Evolutionary conservation across 2,113 vertebrate genomes (phyloP).

Genomic region (Crotalus helleri): DNA sequence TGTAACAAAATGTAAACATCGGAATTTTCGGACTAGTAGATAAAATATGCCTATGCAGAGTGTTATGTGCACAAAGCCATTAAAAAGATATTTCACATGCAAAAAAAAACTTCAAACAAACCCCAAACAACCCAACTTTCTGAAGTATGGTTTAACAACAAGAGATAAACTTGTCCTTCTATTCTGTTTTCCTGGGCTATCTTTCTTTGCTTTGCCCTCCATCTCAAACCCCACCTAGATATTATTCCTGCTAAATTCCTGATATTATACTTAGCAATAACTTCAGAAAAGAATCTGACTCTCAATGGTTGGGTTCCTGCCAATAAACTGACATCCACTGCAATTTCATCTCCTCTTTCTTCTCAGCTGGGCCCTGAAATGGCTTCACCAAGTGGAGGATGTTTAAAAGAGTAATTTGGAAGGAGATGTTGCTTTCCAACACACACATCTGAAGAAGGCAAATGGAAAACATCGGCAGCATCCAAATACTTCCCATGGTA

Average conservation of each 20-base stretch:
- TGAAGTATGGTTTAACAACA: neutral
- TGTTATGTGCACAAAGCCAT: neutral
- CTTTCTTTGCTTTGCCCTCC: neutral
- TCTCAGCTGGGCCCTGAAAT: neutral
- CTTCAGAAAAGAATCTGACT: neutral
- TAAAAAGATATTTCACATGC: too few species aligned
- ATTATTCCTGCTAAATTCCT: neutral
- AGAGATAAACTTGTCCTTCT: neutral
- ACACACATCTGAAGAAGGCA: neutral
- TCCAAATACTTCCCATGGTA: neutral
- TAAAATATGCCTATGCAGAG: neutral
- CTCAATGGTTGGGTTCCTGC: neutral
- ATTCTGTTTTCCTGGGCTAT: too few species aligned
- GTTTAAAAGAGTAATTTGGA: neutral
- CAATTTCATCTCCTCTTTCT: neutral
- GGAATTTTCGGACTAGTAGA: neutral
- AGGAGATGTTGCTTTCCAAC: neutral
- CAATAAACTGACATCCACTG: neutral
- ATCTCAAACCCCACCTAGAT: neutral
- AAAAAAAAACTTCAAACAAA: neutral
- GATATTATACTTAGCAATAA: neutral
- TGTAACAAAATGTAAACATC: neutral
- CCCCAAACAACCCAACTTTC: neutral
- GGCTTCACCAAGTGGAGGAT: neutral
- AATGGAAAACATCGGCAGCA: constrained; percentile 12